Base-by-base conservation (phyloP, 2,113 vertebrate genomes). In the Phalacrocorax brasilianus region DNA sequence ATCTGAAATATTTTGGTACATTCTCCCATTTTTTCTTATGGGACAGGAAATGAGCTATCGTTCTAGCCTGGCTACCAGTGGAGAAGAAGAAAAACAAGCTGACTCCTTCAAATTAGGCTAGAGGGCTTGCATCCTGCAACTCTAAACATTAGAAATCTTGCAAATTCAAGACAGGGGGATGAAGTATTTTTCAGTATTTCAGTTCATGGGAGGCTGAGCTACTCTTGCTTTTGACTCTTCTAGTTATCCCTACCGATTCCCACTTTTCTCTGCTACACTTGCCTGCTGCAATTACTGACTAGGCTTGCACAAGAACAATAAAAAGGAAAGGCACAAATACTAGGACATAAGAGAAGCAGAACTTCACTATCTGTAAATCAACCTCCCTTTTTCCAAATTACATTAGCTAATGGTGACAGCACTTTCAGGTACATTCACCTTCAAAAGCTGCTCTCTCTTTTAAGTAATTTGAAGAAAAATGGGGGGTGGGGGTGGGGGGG, bases 381-480 rank as follows among this genome's bases (percentile, higher is more conserved):
- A 8, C 52, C 47, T 70, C 32, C 30, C 23, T 86, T 74, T 52
- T 72, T 28, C 44, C 65, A 85, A 77, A 95, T 92, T 77, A 47
- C 91, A 95, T 96, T 96, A 93, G 93, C 80, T 97, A 96, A 97
- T 91, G 73, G 85, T 47, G n/a, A 59, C 78, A 85, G 92, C 90
- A 95, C 71, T 71, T 88, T 85, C 74, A 62, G 40, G 21, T 58
- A 75, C 50, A 32, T 80, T 96, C 63, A 93, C 93, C 85, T 96
- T 95, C 85, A 94, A 89, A 93, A 93, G 61, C 70, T 84, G 27
- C 66, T 71, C 16, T 88, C 63, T 86, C 63, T 67, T 52, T 79
- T 78, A 91, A 91, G 32, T 62, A 93, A 94, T 92, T 96, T 70
- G 91, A 93, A 89, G 88, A 93, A 94, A 95, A 88, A 77, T 5